phyloP scores from a whole-genome alignment of 2,888 invertebrate genomes.

The Agonopterix subpropinquella region DNA sequence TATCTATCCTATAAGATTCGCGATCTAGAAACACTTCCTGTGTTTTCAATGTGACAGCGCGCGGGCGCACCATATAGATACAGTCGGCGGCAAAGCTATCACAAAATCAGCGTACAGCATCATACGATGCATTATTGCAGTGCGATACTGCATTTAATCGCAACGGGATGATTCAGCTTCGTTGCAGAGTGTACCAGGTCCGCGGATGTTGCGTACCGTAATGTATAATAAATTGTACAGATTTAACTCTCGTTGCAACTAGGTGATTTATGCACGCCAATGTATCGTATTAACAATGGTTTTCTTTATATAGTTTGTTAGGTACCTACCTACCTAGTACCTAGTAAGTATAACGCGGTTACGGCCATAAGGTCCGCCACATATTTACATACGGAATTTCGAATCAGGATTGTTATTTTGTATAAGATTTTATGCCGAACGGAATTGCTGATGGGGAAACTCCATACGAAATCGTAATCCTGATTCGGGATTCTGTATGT shows the following conservation, averaged over 20 bases:
- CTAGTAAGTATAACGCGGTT: too few species aligned
- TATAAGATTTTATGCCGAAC: too few species aligned
- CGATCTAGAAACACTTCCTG: conserved; percentile 47
- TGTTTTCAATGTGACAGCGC: conserved; percentile 31
- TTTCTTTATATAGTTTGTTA: conserved; percentile 36
- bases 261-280: conserved; percentile 60
- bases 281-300: conserved; percentile 68
- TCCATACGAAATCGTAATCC: too few species aligned
- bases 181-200: conserved; percentile 1
- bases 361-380: too few species aligned
- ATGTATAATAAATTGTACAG: conserved; percentile 56
- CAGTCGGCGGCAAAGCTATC: conserved; percentile 1
- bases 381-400: too few species aligned
- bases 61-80: conserved; percentile 10
- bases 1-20: conserved; percentile 21
- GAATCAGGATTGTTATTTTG: too few species aligned
- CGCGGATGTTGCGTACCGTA: conserved; percentile 32
- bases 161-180: neutral
- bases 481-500: too few species aligned
- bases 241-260: conserved; percentile 50
- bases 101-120: neutral
- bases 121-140: neutral
- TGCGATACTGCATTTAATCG: neutral
- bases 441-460: too few species aligned
- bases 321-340: conserved; percentile 4